Conservation (phyloP, 92 coral and sea anemone genomes). For the Phenganax marumi region DNA sequence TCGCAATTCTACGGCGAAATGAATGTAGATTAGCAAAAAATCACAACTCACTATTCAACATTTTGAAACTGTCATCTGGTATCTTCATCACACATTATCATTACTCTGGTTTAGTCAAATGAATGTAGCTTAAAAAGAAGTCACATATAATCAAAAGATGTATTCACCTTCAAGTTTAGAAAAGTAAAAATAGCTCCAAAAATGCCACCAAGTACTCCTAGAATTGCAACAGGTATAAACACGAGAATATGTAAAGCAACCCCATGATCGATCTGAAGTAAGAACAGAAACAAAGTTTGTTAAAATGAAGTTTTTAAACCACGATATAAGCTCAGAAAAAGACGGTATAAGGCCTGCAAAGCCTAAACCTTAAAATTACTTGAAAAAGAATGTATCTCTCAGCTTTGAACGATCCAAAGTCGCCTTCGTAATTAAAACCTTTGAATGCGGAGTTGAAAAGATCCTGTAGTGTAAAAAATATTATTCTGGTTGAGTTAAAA, state of each 20-base stretch:
- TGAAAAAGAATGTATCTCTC: conserved; percentile 93
- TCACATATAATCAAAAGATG: neutral
- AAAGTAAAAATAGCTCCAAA: conserved; percentile 91
- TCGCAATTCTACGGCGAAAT: no score
- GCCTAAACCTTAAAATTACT: conserved; percentile 47
- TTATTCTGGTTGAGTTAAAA: neutral
- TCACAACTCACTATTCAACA: no score
- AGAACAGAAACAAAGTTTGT: neutral
- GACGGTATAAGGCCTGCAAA: neutral
- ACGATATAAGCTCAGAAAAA: neutral
- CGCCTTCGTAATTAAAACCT: conserved; percentile 91
- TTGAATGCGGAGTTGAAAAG: conserved; percentile 97
- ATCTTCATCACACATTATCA: no score
- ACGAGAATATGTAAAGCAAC: conserved; percentile 89
- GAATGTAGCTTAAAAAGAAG: no score
- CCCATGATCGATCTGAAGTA: conserved; percentile 88
- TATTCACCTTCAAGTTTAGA: conserved; percentile 77
- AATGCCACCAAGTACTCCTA: conserved; percentile 87
- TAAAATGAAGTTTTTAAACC: neutral
- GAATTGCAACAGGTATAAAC: conserved; percentile 83
- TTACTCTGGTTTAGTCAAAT: no score
- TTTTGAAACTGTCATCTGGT: no score
- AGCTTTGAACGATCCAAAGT: conserved; percentile 92
- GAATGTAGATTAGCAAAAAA: no score
- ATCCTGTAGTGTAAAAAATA: conserved; percentile 57